A percentile compares a stretch with the other conserved stretches of the same genome.
These are phyloP conservation scores for Tenrec ecaudatus DNA, from an alignment of 2,113 vertebrate genomes.

Conservation along the genomic window DNA sequence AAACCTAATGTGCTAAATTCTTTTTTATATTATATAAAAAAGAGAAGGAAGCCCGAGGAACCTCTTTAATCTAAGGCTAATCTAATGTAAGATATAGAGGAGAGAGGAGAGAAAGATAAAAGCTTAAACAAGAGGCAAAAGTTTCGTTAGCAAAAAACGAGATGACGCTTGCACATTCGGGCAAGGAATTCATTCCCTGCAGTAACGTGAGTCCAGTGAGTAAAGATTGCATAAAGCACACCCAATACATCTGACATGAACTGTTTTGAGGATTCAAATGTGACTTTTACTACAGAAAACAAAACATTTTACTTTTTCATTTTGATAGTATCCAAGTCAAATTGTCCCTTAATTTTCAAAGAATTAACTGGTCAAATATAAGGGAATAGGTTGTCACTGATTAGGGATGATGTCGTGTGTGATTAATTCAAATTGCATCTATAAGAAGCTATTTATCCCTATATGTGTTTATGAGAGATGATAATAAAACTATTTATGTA, in stretches of 20 bases:
- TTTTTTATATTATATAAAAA: slow-evolving; percentile 25
- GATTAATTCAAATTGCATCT: neutral
- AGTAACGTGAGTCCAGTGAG: neutral
- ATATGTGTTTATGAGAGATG: no score
- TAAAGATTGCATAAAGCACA: neutral
- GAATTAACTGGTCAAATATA: neutral
- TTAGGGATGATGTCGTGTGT: neutral
- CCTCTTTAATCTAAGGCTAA: slow-evolving; percentile 37
- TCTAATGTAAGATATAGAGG: neutral
- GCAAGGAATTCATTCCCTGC: neutral
- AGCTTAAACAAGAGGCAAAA: neutral
- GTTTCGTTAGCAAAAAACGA: neutral
- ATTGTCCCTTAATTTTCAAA: neutral
- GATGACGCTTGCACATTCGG: neutral
- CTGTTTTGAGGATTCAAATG: neutral
- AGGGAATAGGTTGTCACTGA: neutral
- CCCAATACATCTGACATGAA: neutral
- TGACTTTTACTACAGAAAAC: neutral
- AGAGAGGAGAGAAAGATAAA: slow-evolving; percentile 61
- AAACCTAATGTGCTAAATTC: neutral
- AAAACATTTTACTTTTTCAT: neutral
- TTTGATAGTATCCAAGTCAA: neutral
- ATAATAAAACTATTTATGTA: neutral
- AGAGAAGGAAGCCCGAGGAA: slow-evolving; percentile 3
- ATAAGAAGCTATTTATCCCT: neutral